Conservation (phyloP, 2,113 vertebrate species). For the Rousettus leschenaultii region DNA sequence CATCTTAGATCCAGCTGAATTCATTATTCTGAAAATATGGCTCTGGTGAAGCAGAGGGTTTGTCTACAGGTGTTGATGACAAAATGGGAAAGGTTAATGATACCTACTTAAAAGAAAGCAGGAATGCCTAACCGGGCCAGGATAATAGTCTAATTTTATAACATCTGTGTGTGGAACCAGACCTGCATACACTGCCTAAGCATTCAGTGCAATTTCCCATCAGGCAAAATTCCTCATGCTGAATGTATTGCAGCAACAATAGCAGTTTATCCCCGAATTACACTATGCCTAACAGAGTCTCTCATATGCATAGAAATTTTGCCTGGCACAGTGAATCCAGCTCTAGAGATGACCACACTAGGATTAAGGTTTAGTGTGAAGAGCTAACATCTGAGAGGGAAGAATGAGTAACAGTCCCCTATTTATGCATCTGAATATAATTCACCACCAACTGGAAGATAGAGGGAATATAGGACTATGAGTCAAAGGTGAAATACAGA, state of each 20-base stretch:
- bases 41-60: not conserved
- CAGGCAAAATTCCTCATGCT: not conserved
- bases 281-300: not conserved
- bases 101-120: not conserved
- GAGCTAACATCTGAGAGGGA: not conserved
- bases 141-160: not conserved
- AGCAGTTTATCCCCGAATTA: not conserved
- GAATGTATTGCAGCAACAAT: not conserved
- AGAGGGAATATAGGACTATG: not conserved
- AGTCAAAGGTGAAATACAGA: not conserved
- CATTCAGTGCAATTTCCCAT: not conserved
- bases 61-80: not conserved
- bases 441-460: not conserved
- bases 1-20: not conserved
- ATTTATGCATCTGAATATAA: not conserved
- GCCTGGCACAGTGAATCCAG: not conserved
- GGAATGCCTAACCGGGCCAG: not conserved
- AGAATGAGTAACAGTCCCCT: not conserved
- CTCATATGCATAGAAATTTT: not conserved
- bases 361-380: not conserved
- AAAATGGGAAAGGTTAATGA: not conserved
- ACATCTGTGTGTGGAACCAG: not conserved
- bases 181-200: not conserved
- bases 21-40: not conserved
- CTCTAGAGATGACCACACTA: not conserved